Conservation (phyloP, 2,888 invertebrate genomes). For the Aphidius colemani region DNA sequence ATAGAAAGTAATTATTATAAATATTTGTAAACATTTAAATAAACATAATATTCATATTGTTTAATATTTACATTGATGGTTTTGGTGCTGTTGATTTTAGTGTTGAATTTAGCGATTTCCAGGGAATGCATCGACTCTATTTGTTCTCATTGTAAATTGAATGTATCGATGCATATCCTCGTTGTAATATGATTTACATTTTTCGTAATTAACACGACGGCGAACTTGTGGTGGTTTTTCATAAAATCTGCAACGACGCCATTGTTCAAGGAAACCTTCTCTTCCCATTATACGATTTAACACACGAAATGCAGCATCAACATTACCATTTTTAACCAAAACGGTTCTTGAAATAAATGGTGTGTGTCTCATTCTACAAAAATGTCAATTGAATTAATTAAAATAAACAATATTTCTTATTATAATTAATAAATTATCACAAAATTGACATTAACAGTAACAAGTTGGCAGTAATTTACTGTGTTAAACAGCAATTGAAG, state of each 20-base stretch:
- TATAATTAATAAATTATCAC: too few species aligned
- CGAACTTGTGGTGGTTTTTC: slow-evolving; percentile 90
- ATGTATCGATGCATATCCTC: slow-evolving; percentile 95
- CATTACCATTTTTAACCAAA: slow-evolving; percentile 86
- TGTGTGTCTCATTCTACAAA: slow-evolving; percentile 62
- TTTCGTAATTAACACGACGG: slow-evolving; percentile 85
- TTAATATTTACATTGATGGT: too few species aligned
- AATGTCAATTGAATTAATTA: too few species aligned
- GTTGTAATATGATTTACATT: slow-evolving; percentile 89
- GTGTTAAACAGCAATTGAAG: too few species aligned
- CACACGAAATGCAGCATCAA: slow-evolving; percentile 84
- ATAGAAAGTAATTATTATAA: too few species aligned
- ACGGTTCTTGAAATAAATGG: slow-evolving; percentile 87
- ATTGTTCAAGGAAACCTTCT: slow-evolving; percentile 85
- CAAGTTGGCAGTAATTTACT: too few species aligned
- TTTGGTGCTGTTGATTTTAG: too few species aligned
- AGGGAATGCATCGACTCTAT: slow-evolving; percentile 82
- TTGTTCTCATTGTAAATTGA: slow-evolving; percentile 83
- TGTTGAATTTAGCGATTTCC: slow-evolving; percentile 63
- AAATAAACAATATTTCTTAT: too few species aligned
- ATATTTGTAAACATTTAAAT: too few species aligned
- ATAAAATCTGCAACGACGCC: slow-evolving; percentile 78
- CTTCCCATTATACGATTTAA: slow-evolving; percentile 84
- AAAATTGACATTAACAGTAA: too few species aligned
- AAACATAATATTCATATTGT: too few species aligned